Evolutionary conservation across 2,797 vertebrate genomes (phyloP).

Genomic region (Alectoris magna): DNA sequence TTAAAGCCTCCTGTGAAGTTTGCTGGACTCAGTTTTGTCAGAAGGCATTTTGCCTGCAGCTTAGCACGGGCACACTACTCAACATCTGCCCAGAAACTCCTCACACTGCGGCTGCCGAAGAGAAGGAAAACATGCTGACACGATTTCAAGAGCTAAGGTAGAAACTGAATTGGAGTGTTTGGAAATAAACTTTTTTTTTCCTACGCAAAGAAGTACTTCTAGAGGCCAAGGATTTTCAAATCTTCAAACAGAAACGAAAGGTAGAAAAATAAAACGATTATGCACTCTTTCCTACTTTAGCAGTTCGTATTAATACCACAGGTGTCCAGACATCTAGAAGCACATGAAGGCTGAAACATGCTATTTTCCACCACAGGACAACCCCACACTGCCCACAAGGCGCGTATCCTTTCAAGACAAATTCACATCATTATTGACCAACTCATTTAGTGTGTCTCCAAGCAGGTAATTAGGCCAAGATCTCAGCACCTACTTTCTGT

Average conservation of each 20-base stretch:
- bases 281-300: neutral
- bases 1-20: neutral
- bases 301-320: neutral
- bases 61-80: accelerated
- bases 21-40: neutral
- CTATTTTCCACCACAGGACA: neutral
- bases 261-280: neutral
- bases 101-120: neutral
- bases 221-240: neutral
- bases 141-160: neutral
- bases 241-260: neutral
- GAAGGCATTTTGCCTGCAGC: neutral
- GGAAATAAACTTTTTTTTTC: accelerated
- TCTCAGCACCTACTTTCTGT: neutral
- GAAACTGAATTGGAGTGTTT: neutral
- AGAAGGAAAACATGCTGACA: neutral
- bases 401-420: accelerated
- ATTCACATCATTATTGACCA: neutral
- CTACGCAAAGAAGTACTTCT: neutral
- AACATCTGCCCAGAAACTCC: neutral
- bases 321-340: neutral
- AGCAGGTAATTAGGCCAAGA: neutral
- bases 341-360: neutral
- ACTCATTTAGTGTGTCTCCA: neutral
- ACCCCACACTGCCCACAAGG: neutral